Evolutionary conservation across 1,140 invertebrate species (phyloP).

Genomic region (Carcinoscorpius rotundicauda): DNA sequence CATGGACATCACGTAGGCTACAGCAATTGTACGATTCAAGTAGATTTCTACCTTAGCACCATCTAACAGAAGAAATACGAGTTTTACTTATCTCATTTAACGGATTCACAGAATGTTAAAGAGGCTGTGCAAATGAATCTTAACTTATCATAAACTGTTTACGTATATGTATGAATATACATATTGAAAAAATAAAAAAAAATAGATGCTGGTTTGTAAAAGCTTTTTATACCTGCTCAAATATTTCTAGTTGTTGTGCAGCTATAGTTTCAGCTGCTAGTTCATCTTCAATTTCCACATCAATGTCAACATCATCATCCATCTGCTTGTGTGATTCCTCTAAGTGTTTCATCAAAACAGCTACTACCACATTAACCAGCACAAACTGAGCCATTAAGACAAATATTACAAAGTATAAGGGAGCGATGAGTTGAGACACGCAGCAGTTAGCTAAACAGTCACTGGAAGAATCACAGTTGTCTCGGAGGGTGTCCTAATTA

Average conservation of each 20-base stretch:
- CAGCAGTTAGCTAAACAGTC: slow-evolving; percentile 97
- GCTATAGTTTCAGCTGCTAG: slow-evolving; percentile 38
- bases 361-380: slow-evolving; percentile 97
- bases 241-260: slow-evolving; percentile 13
- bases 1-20: too few relatives aligned
- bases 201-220: too few relatives aligned
- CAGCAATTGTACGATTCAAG: too few relatives aligned
- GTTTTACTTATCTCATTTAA: too few relatives aligned
- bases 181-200: too few relatives aligned
- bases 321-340: slow-evolving; percentile 93
- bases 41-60: too few relatives aligned
- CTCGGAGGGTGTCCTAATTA: slow-evolving; percentile 73
- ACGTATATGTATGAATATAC: too few relatives aligned
- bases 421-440: slow-evolving; percentile 89
- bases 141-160: too few relatives aligned
- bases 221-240: too few relatives aligned
- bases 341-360: slow-evolving; percentile 98
- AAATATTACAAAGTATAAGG: slow-evolving; percentile 98
- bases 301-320: slow-evolving; percentile 85
- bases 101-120: too few relatives aligned
- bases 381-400: slow-evolving; percentile 99
- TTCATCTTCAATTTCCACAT: slow-evolving; percentile 58
- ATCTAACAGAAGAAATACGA: too few relatives aligned
- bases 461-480: slow-evolving; percentile 80
- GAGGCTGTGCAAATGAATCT: too few relatives aligned